Evolutionary conservation across 2,113 vertebrate genomes (phyloP).

Genomic region (Paradisaea rubra): DNA sequence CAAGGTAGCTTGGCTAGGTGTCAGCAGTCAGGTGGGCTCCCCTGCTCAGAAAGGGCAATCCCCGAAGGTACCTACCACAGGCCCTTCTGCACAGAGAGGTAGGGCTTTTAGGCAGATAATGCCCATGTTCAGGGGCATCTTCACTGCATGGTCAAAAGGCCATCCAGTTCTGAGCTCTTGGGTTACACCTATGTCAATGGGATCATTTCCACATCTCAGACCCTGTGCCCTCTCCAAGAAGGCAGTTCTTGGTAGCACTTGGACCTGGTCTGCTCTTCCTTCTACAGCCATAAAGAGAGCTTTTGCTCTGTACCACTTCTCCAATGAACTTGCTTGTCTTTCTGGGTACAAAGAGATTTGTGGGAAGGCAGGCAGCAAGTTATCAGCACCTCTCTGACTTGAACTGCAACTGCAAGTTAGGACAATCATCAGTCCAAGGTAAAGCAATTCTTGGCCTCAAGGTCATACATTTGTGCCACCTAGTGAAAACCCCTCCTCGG

Average conservation of each 20-base stretch:
- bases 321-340: neutral
- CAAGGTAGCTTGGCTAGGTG: neutral
- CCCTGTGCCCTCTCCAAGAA: neutral
- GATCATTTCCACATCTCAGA: neutral
- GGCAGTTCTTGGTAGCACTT: neutral
- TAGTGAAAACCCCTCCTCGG: neutral
- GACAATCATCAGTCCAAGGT: neutral
- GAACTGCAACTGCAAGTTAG: neutral
- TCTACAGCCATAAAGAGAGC: neutral
- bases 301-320: neutral
- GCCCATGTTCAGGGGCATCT: fast-evolving
- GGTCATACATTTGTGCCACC: neutral
- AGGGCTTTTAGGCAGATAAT: neutral
- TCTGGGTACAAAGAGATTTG: neutral
- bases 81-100: neutral
- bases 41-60: neutral
- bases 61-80: neutral
- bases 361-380: neutral
- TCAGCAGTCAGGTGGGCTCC: neutral
- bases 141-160: neutral
- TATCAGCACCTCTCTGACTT: neutral
- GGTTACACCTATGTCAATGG: neutral
- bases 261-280: neutral
- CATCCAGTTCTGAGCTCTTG: neutral
- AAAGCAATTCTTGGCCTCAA: neutral